Evolutionary conservation across 2,888 invertebrate species (phyloP), one percentile per base, ranked within the genome.

Genomic region (Aporophyla lueneburgensis): DNA sequence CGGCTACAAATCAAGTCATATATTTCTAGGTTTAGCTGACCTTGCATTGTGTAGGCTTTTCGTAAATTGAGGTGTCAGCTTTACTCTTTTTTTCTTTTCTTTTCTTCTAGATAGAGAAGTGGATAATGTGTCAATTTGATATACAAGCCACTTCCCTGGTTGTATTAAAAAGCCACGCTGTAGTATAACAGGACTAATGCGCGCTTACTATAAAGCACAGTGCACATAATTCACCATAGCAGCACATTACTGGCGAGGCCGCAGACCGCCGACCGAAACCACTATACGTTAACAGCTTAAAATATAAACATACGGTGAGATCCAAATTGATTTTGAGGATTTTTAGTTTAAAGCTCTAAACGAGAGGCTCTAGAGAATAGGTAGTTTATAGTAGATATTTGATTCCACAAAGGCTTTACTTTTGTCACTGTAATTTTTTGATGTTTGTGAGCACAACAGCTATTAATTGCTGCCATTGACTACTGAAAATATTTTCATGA

Each of bases 241-340:
- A 58, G 51, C 71, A 83, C 70, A 71, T 71, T 79, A 58, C 71
- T 27, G 27, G 65, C 71, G 33, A 59, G 19, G n/a, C 75, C 86
- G 49, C 83, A 63, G 59, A 86, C 83, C 86, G 43, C 86, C 27
- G 69, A 66, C 78, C 40, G 65, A 71, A 83, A 75, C 83, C 75
- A 75, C 80, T 83, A 78, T 63, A 71, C 70, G 75, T 65, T 75
- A 74, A 78, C 74, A 69, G 84, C 67, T 72, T 75, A 75, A 86
- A 86, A 83, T 63, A 62, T 83, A 65, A 85, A 78, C 67, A 58
- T 33, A 68, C 58, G 33, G 65, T 7, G n/a, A 33, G n/a, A 67
- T 27, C 27, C 7, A 58, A 81, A 76, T 65, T 75, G 68, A 69
- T 71, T 65, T 81, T 75, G 33, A n/a, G 24, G 46, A 40, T 61